These are phyloP conservation scores for Trilocha varians DNA, from an alignment of 2,888 invertebrate genomes.

Conservation along the genomic window DNA sequence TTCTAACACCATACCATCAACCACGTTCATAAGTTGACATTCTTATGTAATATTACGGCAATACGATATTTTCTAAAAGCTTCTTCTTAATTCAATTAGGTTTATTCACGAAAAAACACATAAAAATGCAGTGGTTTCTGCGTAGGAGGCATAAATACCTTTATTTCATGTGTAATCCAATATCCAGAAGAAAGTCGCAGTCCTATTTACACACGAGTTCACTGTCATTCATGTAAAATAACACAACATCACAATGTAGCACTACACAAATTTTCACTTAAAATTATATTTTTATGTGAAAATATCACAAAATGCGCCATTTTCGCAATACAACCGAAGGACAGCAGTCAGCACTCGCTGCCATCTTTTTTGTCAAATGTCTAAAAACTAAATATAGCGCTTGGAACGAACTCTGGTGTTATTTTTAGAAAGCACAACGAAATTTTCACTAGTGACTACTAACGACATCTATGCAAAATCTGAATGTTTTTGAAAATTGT, in stretches of 20 bases:
- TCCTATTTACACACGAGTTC: conserved; percentile 62
- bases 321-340: conserved; percentile 66
- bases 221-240: conserved; percentile 64
- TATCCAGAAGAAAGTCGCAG: conserved; percentile 66
- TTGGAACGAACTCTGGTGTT: conserved; percentile 71
- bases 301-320: conserved; percentile 71
- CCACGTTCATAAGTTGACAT: conserved; percentile 26
- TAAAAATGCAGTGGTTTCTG: conserved; percentile 30
- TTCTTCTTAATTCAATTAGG: conserved; percentile 11
- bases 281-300: conserved; percentile 61
- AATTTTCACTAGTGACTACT: conserved; percentile 24
- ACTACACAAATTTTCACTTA: conserved; percentile 69
- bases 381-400: conserved; percentile 72
- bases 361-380: conserved; percentile 74
- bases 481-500: not conserved
- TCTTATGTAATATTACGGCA: conserved; percentile 58
- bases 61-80: conserved; percentile 12
- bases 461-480: conserved; percentile 38
- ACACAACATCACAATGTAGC: conserved; percentile 66
- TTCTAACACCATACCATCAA: conserved; percentile 16
- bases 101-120: conserved; percentile 16
- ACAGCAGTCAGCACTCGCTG: conserved; percentile 70
- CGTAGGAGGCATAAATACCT: conserved; percentile 68
- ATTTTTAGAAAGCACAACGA: conserved; percentile 65
- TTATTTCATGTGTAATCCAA: conserved; percentile 70